These are phyloP conservation scores for Scolopax mira DNA, from an alignment of 2,113 vertebrate species.

Conservation along the genomic window DNA sequence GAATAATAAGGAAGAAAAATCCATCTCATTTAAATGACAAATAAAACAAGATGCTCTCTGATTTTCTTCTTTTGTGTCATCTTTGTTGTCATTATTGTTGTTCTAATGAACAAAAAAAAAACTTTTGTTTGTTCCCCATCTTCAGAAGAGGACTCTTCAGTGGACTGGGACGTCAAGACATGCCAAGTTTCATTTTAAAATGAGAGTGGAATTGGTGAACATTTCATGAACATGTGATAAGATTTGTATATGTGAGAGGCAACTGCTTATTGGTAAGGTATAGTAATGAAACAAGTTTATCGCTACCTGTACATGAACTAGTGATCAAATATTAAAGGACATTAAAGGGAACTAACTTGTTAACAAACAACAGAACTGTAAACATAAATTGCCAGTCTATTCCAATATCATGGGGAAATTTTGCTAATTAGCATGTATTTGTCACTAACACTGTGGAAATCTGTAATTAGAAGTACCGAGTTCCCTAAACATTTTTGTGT, in stretches of 20 bases:
- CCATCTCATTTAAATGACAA: background rate
- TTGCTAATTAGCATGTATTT: background rate
- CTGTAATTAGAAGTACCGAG: background rate
- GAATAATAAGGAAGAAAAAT: background rate
- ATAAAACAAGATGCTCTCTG: background rate
- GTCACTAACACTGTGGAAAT: background rate
- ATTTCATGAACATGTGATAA: background rate
- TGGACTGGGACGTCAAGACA: background rate
- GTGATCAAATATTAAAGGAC: background rate
- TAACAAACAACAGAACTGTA: background rate
- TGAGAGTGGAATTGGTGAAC: background rate
- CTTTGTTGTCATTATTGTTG: background rate
- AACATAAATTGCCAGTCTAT: background rate
- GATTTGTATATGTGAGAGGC: background rate
- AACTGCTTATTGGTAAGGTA: background rate
- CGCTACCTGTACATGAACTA: background rate
- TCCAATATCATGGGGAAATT: background rate
- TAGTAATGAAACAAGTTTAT: background rate
- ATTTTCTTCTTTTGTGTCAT: background rate
- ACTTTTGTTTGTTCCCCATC: background rate
- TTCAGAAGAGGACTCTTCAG: background rate
- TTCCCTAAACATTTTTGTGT: background rate
- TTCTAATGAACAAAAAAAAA: background rate
- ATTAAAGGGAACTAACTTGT: background rate
- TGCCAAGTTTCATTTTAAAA: background rate